Percentiles rank a stretch among this genome's conserved stretches.
Evolutionary conservation across 2,113 vertebrate species (phyloP).

Genomic region (Cathartes aura): DNA sequence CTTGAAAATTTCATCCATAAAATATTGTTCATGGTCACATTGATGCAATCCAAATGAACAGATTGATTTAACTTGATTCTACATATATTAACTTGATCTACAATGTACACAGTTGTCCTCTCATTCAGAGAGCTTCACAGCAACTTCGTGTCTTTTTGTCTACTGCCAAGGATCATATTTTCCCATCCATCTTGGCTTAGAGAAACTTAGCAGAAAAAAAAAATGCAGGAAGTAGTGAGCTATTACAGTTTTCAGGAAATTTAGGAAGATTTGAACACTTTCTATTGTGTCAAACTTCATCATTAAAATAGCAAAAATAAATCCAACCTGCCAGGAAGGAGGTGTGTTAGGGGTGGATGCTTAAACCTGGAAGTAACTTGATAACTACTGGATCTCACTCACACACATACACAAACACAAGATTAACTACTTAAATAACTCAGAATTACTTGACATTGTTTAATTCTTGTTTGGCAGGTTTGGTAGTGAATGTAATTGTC

Average conservation of each 20-base stretch:
- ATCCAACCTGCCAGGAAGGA: background rate
- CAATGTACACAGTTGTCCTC: background rate
- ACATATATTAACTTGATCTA: too few relatives aligned
- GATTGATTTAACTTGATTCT: background rate
- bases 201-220: background rate
- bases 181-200: background rate
- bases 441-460: background rate
- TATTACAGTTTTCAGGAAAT: background rate
- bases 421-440: background rate
- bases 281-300: background rate
- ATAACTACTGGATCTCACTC: background rate
- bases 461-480: background rate
- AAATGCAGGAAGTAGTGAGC: background rate
- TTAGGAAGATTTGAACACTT: background rate
- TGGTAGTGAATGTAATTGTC: background rate
- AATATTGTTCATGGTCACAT: background rate
- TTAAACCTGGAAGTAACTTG: background rate
- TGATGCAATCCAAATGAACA: background rate
- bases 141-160: background rate
- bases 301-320: background rate
- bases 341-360: fast-evolving
- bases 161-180: background rate
- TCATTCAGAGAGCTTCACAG: background rate
- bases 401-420: background rate
- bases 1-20: background rate